These are phyloP conservation scores for Cryptosula pallasiana DNA, from an alignment of 2,888 invertebrate species.

Conservation along the genomic window DNA sequence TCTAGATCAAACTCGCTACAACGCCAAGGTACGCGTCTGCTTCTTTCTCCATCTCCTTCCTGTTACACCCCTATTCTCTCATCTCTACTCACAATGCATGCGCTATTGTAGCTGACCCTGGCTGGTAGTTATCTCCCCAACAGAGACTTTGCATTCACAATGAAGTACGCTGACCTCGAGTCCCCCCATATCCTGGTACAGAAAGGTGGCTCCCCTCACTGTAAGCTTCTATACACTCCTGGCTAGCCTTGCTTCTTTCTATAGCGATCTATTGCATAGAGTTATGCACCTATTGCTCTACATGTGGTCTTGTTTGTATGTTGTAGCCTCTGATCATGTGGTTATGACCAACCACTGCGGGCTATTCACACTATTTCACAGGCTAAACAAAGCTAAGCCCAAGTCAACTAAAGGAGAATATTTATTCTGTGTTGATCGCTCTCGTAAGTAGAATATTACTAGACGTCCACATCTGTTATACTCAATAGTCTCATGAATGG, in stretches of 20 bases:
- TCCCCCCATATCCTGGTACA: conserved; percentile 15
- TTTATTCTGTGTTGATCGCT: conserved; percentile 29
- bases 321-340: conserved; percentile 21
- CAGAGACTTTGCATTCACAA: conserved; percentile 20
- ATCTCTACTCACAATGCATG: neutral
- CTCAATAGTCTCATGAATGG: too few species aligned
- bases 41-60: neutral
- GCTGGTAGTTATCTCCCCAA: conserved; percentile 3
- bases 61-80: too few species aligned
- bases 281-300: too few species aligned
- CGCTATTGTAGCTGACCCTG: conserved; percentile 6
- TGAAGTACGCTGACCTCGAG: conserved; percentile 18
- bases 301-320: too few species aligned
- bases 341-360: conserved; percentile 20
- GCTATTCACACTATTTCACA: conserved; percentile 13
- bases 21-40: conserved; percentile 3
- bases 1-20: conserved; percentile 16
- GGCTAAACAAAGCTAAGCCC: conserved; percentile 7
- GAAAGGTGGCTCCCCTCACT: neutral
- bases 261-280: too few species aligned
- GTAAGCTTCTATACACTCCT: too few species aligned
- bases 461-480: too few species aligned
- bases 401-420: conserved; percentile 26
- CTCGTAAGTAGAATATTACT: conserved; percentile 4
- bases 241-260: too few species aligned